phyloP scores from a whole-genome alignment of 2,797 vertebrate species.

The Phylloscopus collybita region DNA sequence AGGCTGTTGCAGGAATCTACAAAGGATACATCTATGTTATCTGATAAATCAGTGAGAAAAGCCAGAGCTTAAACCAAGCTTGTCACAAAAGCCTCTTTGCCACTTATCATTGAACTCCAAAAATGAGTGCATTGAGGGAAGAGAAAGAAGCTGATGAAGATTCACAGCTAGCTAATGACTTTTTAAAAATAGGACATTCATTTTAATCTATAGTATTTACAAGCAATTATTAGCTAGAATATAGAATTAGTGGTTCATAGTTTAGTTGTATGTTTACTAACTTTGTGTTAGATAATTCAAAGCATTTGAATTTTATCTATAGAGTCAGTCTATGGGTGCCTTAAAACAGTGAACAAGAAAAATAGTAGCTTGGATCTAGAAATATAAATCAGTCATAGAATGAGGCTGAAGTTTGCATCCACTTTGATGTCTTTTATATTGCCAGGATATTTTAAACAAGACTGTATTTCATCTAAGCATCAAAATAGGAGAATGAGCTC shows the following conservation, averaged over 20 bases:
- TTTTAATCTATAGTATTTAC: constrained; percentile 67
- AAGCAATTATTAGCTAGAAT: constrained; percentile 67
- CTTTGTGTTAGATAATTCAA: constrained; percentile 3
- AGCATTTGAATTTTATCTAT: constrained; percentile 7
- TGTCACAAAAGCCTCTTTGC: neutral
- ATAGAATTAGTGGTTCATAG: constrained; percentile 60
- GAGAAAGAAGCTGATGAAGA: constrained; percentile 41
- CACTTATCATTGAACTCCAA: constrained; percentile 49
- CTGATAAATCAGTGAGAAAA: neutral
- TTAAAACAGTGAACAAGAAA: neutral
- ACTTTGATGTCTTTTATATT: neutral
- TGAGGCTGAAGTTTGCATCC: neutral
- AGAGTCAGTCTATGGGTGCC: neutral
- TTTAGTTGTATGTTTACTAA: constrained; percentile 63
- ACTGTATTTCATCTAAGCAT: neutral
- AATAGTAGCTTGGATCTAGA: neutral
- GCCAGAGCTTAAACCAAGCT: neutral
- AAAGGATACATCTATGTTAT: neutral
- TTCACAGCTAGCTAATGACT: constrained; percentile 56
- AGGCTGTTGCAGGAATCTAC: neutral
- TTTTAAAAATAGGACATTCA: constrained; percentile 54
- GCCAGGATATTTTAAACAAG: neutral
- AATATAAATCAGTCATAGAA: neutral
- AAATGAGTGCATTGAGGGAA: neutral
- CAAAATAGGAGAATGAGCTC: neutral